Base-by-base conservation (phyloP, 2,113 vertebrate genomes). In the Dolichallabes microphthalmus region DNA sequence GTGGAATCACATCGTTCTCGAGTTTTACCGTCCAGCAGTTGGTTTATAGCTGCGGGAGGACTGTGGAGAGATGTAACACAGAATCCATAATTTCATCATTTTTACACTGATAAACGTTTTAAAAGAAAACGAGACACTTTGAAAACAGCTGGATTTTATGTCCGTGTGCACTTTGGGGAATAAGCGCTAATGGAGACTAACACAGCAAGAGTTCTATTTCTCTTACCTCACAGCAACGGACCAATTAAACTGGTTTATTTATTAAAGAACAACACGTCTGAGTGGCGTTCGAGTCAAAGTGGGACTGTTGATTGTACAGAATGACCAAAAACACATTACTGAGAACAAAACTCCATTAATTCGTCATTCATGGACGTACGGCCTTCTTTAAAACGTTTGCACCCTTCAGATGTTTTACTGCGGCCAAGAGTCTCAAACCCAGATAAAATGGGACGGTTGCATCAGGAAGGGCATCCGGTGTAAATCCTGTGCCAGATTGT, bases 21-120 rank as follows among this genome's bases (percentile, higher is more conserved):
- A n/a, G 73, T 13, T 74, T 50, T 13, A 22, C 2, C 1, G 35
- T 75, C 25, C 12, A 15, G 45, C 25, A 13, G 20, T 35, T 13
- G 30, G 55, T 78, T 79, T 57, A 66, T 57, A 15, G 30, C 12
- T 57, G 32, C 75, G 66, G 83, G 30, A 68, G 35, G 61, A 77
- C 58, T 53, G 57, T 39, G 0, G 1, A 9, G 30, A 39, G 57
- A 45, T 25, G 30, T 15, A 39, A 61, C 15, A 7, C 1, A 35
- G 32, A n/a, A 80, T 7, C 64, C 78, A 50, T 3, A 13, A 50
- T 27, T 80, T 30, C 39, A 50, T 80, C 78, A 27, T n/a, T 2
- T 73, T 45, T 14, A 74, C n/a, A 32, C 58, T 39, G 55, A 25
- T 60, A 25, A 79, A 61, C 30, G 22, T 58, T 57, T 57, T 3